These are phyloP conservation scores for Ataeniobius toweri DNA, from an alignment of 2,797 vertebrate genomes.

Conservation along the genomic window DNA sequence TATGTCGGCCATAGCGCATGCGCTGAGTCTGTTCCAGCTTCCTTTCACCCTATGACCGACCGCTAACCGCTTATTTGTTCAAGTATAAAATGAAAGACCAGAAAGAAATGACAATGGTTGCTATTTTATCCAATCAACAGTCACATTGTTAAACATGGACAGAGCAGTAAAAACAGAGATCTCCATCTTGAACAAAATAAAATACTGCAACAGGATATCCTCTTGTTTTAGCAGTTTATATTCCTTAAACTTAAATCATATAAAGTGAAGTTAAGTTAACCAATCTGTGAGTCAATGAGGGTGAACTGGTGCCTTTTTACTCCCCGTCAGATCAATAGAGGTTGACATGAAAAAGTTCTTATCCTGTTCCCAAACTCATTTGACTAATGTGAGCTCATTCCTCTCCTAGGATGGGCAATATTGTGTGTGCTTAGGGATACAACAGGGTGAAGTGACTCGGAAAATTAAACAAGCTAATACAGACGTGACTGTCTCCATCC, in stretches of 20 bases:
- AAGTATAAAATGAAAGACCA: neutral
- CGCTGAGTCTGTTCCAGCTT: too few relatives aligned
- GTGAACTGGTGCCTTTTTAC: constrained; percentile 25
- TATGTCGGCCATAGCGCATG: too few relatives aligned
- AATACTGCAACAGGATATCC: neutral
- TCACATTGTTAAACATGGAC: neutral
- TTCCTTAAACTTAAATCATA: constrained; percentile 11
- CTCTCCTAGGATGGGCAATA: constrained; percentile 8
- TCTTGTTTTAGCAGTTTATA: constrained; percentile 6
- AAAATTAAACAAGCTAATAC: constrained; percentile 48
- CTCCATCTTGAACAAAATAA: neutral
- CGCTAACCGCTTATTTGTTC: neutral
- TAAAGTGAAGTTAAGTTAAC: constrained; percentile 21
- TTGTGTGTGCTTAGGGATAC: constrained; percentile 42
- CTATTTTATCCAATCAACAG: neutral
- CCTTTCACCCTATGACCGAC: too few relatives aligned
- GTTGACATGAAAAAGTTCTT: constrained; percentile 51
- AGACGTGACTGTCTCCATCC: constrained; percentile 2
- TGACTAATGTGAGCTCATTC: constrained; percentile 50
- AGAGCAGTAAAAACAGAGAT: neutral
- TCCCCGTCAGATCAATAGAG: constrained; percentile 19
- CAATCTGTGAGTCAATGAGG: constrained; percentile 33
- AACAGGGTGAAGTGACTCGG: constrained; percentile 47
- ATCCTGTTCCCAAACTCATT: constrained; percentile 53
- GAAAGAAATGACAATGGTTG: too few relatives aligned